Evolutionary conservation across 2,797 vertebrate genomes (phyloP), one percentile per base, ranked within the genome.

Genomic region (Pelodytes ibericus): DNA sequence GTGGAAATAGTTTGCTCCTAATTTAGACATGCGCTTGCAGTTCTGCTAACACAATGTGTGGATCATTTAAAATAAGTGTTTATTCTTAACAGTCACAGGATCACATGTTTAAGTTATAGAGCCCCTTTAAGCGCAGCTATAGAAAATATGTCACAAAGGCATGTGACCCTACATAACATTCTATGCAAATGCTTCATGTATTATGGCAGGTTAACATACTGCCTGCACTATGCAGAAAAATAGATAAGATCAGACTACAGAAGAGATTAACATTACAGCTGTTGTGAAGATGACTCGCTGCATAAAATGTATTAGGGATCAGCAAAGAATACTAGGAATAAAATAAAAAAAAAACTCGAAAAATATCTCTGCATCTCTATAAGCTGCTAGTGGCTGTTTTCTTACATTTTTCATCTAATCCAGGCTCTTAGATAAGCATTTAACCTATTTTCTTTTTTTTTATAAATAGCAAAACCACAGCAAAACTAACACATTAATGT

Each of bases 401-500:
- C 65, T 82, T 51, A 70, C 84, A 72, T 65, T 81, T 53, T 60
- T 8, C 20, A 75, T 74, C 79, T 83, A 76, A 81, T 75, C 71
- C 79, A 71, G 77, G 81, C 82, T 85, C 57, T 83, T 83, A 81
- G 33, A 79, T 56, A 26, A 18, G 74, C 67, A 64, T 77, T 77
- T 71, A 64, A 49, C 60, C 67, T 77, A 77, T 65, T 71, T 75
- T 71, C 22, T n/a, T n/a, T n/a, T n/a, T n/a, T n/a, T n/a, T n/a
- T n/a, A 47, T 49, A 25, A 63, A 61, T 22, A 71, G 49, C 10
- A 69, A 75, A 53, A 44, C 20, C 33, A 39, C 82, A 80, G 61
- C 70, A 79, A 74, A 77, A 83, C 75, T 83, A 70, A 80, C 73
- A 73, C 71, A 82, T 85, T 81, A 77, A 72, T 53, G 75, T 58